phyloP scores from a whole-genome alignment of 2,888 invertebrate genomes.

The Hartigia nigra region DNA sequence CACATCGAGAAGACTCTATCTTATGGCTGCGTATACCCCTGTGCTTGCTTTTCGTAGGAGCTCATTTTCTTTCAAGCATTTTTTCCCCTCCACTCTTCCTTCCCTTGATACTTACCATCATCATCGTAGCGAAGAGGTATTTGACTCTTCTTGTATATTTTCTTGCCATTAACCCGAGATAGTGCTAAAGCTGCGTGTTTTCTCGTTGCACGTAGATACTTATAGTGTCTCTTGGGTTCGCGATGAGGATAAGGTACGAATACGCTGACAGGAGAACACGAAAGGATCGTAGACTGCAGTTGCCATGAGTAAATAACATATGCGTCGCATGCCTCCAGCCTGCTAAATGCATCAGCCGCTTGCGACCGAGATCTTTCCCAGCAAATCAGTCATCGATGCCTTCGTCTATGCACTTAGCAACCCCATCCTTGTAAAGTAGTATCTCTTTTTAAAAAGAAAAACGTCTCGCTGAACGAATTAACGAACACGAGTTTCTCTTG shows the following conservation, averaged over 20 bases:
- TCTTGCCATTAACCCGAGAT: not conserved
- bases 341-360: conserved; percentile 36
- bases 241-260: not conserved
- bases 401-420: conserved; percentile 29
- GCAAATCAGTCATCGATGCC: conserved; percentile 35
- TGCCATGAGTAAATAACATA: conserved; percentile 31
- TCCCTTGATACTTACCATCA: not conserved
- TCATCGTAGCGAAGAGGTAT: not conserved
- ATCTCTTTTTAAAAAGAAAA: conserved; percentile 14
- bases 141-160: not conserved
- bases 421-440: conserved; percentile 5
- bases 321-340: conserved; percentile 29
- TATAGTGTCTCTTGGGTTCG: not conserved
- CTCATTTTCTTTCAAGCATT: not conserved
- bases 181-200: not conserved
- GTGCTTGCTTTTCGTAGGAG: not conserved
- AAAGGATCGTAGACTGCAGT: not conserved
- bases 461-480: conserved; percentile 16
- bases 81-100: not conserved
- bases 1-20: conserved; percentile 27
- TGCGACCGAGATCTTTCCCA: conserved; percentile 35
- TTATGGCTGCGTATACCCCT: not conserved
- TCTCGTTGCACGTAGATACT: not conserved
- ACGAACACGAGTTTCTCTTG: not conserved
- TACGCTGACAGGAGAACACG: not conserved